Conservation (phyloP, 1,140 invertebrate species). For the Scylla paramamosain region DNA sequence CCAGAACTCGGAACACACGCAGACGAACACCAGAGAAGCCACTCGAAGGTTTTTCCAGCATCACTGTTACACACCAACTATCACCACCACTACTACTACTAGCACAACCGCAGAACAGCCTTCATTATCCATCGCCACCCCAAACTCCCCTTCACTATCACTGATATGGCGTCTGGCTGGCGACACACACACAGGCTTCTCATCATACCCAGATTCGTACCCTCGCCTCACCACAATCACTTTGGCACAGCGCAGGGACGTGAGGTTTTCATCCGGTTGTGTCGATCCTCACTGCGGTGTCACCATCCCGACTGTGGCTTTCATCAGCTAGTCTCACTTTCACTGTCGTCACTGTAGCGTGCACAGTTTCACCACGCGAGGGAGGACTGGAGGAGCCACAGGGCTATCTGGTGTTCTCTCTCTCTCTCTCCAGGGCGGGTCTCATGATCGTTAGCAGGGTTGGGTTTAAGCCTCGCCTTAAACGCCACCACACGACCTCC, state of each 20-base stretch:
- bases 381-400: background rate
- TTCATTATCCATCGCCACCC: background rate
- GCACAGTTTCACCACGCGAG: background rate
- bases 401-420: background rate
- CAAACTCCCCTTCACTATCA: background rate
- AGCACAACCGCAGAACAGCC: background rate
- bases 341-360: conserved; percentile 11
- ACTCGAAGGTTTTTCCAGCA: background rate
- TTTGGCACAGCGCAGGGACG: background rate
- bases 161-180: background rate
- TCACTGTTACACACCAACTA: background rate
- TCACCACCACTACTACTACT: background rate
- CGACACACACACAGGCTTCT: background rate
- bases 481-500: conserved; percentile 17
- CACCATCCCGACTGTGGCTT: background rate
- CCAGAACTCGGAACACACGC: background rate
- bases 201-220: background rate
- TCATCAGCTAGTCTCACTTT: conserved; percentile 7
- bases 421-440: background rate
- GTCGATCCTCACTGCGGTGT: background rate
- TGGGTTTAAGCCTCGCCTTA: background rate
- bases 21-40: background rate
- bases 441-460: background rate
- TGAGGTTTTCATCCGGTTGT: background rate
- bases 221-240: background rate